A percentile compares a stretch with the other conserved stretches of the same genome.
These are phyloP conservation scores for Clostera curtula DNA, from an alignment of 2,888 invertebrate species.

Conservation along the genomic window DNA sequence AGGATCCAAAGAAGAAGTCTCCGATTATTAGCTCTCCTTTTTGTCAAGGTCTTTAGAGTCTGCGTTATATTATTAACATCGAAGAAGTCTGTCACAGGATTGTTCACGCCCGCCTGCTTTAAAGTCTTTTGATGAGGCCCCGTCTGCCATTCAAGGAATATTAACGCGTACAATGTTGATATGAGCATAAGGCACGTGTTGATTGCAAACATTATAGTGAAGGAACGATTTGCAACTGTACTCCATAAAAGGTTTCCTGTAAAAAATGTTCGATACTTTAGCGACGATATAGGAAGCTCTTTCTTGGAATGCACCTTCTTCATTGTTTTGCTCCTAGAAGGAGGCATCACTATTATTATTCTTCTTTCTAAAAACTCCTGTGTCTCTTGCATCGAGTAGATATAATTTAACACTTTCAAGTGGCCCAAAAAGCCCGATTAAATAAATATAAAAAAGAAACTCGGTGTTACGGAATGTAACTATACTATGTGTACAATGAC, in stretches of 20 bases:
- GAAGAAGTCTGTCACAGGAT: conserved; percentile 81
- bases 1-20: conserved; percentile 80
- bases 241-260: conserved; percentile 80
- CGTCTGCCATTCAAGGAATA: conserved; percentile 82
- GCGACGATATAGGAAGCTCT: neutral
- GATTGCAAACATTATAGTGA: conserved; percentile 82
- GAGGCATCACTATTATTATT: too few relatives aligned
- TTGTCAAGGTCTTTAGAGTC: conserved; percentile 77
- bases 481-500: too few relatives aligned
- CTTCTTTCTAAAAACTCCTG: too few relatives aligned
- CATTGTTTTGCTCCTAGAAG: too few relatives aligned
- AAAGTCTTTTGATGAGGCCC: conserved; percentile 77
- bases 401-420: too few relatives aligned
- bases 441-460: too few relatives aligned
- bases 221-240: conserved; percentile 77
- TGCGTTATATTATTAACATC: conserved; percentile 79
- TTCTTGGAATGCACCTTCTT: too few relatives aligned
- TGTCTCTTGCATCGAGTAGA: too few relatives aligned
- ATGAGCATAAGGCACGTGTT: conserved; percentile 77
- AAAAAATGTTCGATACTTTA: conserved; percentile 22
- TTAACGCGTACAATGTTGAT: conserved; percentile 78
- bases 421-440: too few relatives aligned
- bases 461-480: too few relatives aligned
- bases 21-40: conserved; percentile 71
- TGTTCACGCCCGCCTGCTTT: conserved; percentile 71